Base-by-base conservation (phyloP, 2,797 vertebrate genomes). In the Acridotheres tristis region DNA sequence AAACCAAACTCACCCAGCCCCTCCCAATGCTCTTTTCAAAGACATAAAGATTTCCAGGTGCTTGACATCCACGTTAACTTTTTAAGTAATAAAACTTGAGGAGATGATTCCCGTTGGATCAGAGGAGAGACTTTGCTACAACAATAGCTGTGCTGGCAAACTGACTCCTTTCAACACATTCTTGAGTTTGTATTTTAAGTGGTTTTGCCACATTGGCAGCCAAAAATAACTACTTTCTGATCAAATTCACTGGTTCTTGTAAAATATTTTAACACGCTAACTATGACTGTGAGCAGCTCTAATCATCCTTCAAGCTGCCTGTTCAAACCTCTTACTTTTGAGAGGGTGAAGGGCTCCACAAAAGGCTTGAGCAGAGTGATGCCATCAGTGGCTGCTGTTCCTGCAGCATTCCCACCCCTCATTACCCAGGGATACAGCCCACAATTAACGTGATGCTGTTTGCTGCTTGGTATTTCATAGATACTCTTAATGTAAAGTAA, bases 161-260 rank as follows among this genome's bases (percentile, higher is more conserved):
- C 34, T 5, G 1, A 57, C 34, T 73, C 77, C 88, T 95, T 97
- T 94, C 91, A 92, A 90, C 91, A 88, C 85, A 7, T 90, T 94
- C 83, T 76, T 82, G 51, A 96, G 45, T 82, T 90, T 82, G 85
- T 36, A 73, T 84, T 95, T 93, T 92, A 94, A 94, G 87, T 94
- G 88, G 89, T 61, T 96, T 97, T 96, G 89, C 85, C 93, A 94
- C 89, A 20, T 54, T 65, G 83, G 61, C 83, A 93, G 94, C 95
- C 92, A 97, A 94, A 96, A 92, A 85, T 78, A 93, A 73, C 92
- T 90, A 62, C 94, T 96, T 93, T 95, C 82, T 90, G 76, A 95
- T 94, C 93, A 90, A 96, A 95, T 93, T 92, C 80, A 67, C 80
- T 63, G 80, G 76, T 48, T 74, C 95, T 90, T 76, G 71, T 91